A percentile compares a stretch with the other conserved stretches of the same genome.
phyloP scores from a whole-genome alignment of 2,888 invertebrate species.

The Julus scandinavius region DNA sequence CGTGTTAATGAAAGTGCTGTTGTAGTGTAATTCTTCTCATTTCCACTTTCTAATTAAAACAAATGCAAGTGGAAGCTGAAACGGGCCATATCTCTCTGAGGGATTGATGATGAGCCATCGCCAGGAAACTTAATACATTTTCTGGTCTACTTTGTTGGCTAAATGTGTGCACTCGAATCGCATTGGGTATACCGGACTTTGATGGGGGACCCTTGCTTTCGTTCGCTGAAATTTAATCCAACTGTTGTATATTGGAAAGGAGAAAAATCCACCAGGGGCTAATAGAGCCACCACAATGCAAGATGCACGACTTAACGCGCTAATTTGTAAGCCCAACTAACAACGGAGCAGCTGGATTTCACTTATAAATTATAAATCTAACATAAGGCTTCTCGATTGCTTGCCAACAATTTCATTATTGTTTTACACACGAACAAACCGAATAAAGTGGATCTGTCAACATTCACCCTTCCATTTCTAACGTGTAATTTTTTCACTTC shows the following conservation, averaged over 20 bases:
- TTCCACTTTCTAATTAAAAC: constrained; percentile 46
- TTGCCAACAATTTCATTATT: not conserved
- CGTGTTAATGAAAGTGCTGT: constrained; percentile 37
- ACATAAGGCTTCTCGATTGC: not conserved
- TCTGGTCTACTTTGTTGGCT: constrained; percentile 6
- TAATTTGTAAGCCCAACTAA: constrained; percentile 1
- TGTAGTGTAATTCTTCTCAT: constrained; percentile 30
- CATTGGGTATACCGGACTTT: constrained; percentile 6
- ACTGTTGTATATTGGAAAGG: not conserved
- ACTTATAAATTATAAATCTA: constrained; percentile 31
- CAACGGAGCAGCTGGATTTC: not conserved
- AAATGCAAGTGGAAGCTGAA: constrained; percentile 25
- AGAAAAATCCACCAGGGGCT: not conserved
- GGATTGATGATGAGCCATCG: constrained; percentile 41
- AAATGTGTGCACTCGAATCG: not conserved
- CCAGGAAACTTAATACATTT: constrained; percentile 31
- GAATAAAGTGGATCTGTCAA: constrained; percentile 13
- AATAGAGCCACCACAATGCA: constrained; percentile 25
- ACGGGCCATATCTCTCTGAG: not conserved
- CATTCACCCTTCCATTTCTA: not conserved
- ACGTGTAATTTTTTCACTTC: not conserved
- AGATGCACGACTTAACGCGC: constrained; percentile 14
- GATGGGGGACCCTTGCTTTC: not conserved
- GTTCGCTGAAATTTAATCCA: not conserved
- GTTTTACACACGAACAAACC: not conserved